A percentile compares a stretch with the other conserved stretches of the same genome.
Conservation (phyloP, 1,140 invertebrate genomes). For the Drosophila guanche region DNA sequence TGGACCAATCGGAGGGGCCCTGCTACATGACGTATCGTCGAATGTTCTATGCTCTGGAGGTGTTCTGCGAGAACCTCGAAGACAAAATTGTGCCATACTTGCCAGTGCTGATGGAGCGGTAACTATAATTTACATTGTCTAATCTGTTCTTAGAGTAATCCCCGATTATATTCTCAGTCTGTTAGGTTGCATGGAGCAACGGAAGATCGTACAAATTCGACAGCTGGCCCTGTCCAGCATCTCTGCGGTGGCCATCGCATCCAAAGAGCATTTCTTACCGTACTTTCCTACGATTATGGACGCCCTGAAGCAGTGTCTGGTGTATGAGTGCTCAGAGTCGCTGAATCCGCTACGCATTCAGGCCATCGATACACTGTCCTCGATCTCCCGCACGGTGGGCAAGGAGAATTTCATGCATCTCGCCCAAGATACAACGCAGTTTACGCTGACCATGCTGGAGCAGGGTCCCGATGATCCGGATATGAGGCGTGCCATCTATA, state of each 20-base stretch:
- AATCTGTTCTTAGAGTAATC: neutral
- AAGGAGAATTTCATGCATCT: constrained; percentile 87
- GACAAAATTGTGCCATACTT: constrained; percentile 90
- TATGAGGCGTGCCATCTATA: constrained; percentile 88
- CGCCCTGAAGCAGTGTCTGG: constrained; percentile 87
- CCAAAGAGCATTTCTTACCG: constrained; percentile 88
- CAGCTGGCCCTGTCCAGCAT: constrained; percentile 89
- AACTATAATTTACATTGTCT: constrained; percentile 1
- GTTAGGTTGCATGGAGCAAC: constrained; percentile 86
- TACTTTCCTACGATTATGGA: constrained; percentile 89
- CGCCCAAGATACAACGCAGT: constrained; percentile 87
- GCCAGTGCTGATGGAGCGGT: constrained; percentile 88
- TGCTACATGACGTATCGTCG: constrained; percentile 86
- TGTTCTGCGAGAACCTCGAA: constrained; percentile 91
- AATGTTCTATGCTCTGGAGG: constrained; percentile 92
- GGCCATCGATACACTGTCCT: constrained; percentile 88
- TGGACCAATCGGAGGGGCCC: constrained; percentile 85
- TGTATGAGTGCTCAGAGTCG: constrained; percentile 84
- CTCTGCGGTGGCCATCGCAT: constrained; percentile 88
- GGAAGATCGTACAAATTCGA: constrained; percentile 85
- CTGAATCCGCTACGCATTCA: constrained; percentile 86
- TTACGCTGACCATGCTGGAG: constrained; percentile 87
- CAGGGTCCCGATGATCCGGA: constrained; percentile 89
- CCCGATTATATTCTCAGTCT: constrained; percentile 67
- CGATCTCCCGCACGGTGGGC: constrained; percentile 89